Evolutionary conservation across 2,797 vertebrate species (phyloP).

Genomic region (Dallia pectoralis): DNA sequence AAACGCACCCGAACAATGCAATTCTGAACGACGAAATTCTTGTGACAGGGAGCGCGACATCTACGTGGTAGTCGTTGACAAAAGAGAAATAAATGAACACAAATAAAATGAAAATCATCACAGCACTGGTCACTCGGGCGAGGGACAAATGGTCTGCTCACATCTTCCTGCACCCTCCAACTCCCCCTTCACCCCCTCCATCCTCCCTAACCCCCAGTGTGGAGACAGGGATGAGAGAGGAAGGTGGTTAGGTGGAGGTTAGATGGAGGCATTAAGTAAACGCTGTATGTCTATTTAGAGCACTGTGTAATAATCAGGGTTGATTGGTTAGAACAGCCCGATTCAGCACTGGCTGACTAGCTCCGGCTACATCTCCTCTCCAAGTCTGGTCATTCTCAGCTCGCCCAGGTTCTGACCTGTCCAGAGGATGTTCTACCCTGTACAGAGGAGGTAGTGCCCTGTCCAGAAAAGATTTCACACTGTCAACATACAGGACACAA

Average conservation of each 20-base stretch:
- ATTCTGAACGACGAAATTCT: no score
- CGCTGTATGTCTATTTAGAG: slow-evolving; percentile 57
- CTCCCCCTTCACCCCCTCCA: slow-evolving; percentile 14
- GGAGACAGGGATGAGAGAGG: slow-evolving; percentile 21
- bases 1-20: no score
- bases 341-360: not conserved
- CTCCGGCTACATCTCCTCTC: not conserved
- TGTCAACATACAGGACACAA: not conserved
- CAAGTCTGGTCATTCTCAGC: not conserved
- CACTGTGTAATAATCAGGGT: slow-evolving; percentile 58
- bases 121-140: slow-evolving; percentile 44
- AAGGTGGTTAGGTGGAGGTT: slow-evolving; percentile 24
- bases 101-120: no score
- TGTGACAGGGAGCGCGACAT: no score
- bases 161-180: slow-evolving; percentile 36
- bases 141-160: slow-evolving; percentile 58
- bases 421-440: not conserved
- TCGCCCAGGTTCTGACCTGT: not conserved
- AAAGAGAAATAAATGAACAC: no score
- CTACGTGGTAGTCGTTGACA: no score
- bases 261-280: slow-evolving; percentile 30
- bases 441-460: not conserved
- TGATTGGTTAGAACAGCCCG: slow-evolving; percentile 48
- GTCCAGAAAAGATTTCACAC: not conserved
- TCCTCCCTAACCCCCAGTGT: slow-evolving; percentile 30